These are phyloP conservation scores for Xestobium rufovillosum DNA, from an alignment of 2,888 invertebrate species.

Conservation along the genomic window DNA sequence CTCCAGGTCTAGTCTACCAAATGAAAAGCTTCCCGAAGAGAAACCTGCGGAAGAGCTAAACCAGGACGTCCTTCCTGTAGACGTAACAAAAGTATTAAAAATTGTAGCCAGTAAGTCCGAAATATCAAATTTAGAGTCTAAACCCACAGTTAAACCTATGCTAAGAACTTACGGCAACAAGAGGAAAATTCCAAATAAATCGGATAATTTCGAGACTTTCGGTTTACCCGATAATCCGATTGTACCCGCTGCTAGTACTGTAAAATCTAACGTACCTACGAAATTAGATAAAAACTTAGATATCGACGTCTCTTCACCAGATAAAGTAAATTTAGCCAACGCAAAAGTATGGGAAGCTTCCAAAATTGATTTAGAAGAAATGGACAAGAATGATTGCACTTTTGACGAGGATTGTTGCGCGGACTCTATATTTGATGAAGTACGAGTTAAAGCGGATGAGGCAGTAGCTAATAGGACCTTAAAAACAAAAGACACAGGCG, in stretches of 20 bases:
- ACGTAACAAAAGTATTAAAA: conserved; percentile 32
- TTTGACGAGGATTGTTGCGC: neutral
- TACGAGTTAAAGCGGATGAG: conserved; percentile 1
- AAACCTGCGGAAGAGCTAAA: conserved; percentile 16
- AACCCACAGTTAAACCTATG: conserved; percentile 16
- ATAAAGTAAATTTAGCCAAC: no score
- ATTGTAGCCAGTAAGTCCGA: conserved; percentile 27
- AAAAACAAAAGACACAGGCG: neutral
- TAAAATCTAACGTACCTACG: neutral
- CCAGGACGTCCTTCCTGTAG: conserved; percentile 19
- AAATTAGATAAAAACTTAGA: conserved; percentile 1
- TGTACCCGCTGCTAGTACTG: conserved; percentile 23
- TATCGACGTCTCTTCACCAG: no score
- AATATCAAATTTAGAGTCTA: conserved; percentile 17
- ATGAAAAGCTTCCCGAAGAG: conserved; percentile 12
- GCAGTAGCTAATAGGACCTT: neutral
- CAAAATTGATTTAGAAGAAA: conserved; percentile 1
- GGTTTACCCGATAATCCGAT: conserved; percentile 34
- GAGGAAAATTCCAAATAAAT: conserved; percentile 25
- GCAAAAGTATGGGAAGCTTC: neutral
- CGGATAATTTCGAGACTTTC: conserved; percentile 31
- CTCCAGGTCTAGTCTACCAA: neutral
- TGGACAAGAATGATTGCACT: neutral
- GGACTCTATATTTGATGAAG: neutral
- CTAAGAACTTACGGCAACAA: conserved; percentile 34